Conservation (phyloP, 2,797 vertebrate species). For the Cyclura pinguis region DNA sequence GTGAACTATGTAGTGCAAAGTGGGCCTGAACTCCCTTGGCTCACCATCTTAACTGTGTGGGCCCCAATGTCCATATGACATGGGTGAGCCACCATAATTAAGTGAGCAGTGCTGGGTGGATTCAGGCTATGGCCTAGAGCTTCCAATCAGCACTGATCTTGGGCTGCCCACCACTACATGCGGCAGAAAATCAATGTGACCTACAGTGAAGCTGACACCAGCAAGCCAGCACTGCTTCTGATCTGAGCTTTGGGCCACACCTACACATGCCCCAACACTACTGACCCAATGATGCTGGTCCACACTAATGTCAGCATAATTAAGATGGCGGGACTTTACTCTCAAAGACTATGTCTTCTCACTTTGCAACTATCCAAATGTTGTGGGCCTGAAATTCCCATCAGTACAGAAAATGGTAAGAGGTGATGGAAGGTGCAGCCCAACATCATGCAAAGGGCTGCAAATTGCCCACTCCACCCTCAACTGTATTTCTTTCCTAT, state of each 20-base stretch:
- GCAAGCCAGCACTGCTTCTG: neutral
- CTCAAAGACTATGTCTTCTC: neutral
- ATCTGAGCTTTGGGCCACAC: neutral
- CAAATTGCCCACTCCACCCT: neutral
- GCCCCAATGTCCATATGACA: neutral
- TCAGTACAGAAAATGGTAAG: neutral
- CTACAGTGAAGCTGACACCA: neutral
- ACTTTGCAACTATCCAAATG: neutral
- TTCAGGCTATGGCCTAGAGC: neutral
- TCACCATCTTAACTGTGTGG: neutral
- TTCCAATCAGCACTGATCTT: neutral
- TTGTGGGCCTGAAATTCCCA: neutral
- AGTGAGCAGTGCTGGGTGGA: neutral
- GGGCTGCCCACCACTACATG: neutral
- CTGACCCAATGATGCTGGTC: neutral
- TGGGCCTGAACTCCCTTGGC: too few species aligned
- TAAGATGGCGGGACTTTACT: neutral
- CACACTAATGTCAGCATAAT: neutral
- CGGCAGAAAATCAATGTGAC: neutral
- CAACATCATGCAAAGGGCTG: neutral
- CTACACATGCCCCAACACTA: too few species aligned
- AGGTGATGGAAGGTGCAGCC: neutral
- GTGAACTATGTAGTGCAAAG: too few species aligned
- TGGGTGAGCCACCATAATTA: neutral
- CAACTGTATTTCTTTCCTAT: neutral